These are phyloP conservation scores for Frieseomelitta varia DNA, from an alignment of 1,140 invertebrate species.

Conservation along the genomic window DNA sequence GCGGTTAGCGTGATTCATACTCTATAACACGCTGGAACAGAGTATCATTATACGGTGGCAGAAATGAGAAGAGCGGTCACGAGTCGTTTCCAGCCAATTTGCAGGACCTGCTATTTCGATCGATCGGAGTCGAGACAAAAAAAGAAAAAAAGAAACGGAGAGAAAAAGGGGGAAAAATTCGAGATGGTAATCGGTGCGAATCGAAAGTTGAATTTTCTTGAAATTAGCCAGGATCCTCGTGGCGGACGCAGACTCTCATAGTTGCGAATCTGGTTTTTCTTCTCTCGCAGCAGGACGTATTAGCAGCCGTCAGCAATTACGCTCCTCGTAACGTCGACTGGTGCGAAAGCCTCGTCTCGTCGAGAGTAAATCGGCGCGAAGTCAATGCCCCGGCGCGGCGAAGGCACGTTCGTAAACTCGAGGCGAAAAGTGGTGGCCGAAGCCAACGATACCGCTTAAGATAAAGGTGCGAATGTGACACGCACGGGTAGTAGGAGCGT, in stretches of 20 bases:
- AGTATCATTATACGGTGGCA: background rate
- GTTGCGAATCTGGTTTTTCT: conserved; percentile 71
- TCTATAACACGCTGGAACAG: background rate
- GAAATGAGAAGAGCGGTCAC: background rate
- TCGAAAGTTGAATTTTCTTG: conserved; percentile 32
- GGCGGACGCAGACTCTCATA: conserved; percentile 52
- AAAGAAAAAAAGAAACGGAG: background rate
- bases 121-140: no score
- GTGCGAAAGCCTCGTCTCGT: conserved; percentile 52
- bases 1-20: background rate
- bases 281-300: conserved; percentile 58
- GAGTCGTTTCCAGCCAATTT: background rate
- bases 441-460: conserved; percentile 48
- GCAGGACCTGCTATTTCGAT: no score
- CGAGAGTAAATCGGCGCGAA: conserved; percentile 56
- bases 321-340: conserved; percentile 58
- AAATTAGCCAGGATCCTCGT: conserved; percentile 31
- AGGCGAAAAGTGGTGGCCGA: conserved; percentile 45
- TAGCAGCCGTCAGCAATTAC: conserved; percentile 70
- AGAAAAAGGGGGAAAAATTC: background rate
- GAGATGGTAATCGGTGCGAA: background rate
- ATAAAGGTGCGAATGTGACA: conserved; percentile 53
- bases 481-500: conserved; percentile 6
- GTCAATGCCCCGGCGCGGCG: conserved; percentile 55
- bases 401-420: conserved; percentile 51